Evolutionary conservation across 1,140 invertebrate species (phyloP), one percentile per base, ranked within the genome.

Genomic region (Ostrea edulis): DNA sequence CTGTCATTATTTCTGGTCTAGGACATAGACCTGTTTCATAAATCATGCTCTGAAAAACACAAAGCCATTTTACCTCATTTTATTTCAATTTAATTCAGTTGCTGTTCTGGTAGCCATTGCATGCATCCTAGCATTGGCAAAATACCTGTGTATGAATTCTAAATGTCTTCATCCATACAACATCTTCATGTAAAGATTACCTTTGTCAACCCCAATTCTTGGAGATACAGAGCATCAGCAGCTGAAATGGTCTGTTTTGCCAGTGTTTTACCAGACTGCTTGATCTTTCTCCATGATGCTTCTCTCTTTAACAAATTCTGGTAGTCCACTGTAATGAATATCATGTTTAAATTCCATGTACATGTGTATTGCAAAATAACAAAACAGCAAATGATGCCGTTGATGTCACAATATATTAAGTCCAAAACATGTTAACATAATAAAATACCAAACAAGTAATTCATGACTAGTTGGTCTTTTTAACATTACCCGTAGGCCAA

Each of bases 1-100:
- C 54, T 20, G 89, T 90, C 87, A 90, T 88, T 22, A 71, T 87
- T 58, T 89, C 87, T 86, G 90, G 90, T 35, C 91, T 89, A 22
- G 86, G 90, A 86, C 91, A 92, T 3, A 90, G 90, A 29, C 86
- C 82, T 2, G 88, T 87, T 53, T 86, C 65, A 20, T 85, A 87
- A 20, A 90, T 25, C 25, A 86, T 29, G 44, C 77, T 55, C 89
- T 90, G 68, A 17, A 84, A 86, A n/a, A 22, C 29, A 77, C 58
- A 62, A n/a, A 77, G 17, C 25, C 11, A 77, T 77, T 62, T 62
- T 20, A 17, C 20, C 17, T 62, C 20, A 4, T 11, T 58, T 58
- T 58, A n/a, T n/a, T n/a, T n/a, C n/a, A n/a, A n/a, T n/a, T n/a
- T n/a, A n/a, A n/a, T n/a, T n/a, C 5, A 44, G 35, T 44, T 44